Percentiles rank a stretch among this genome's conserved stretches.
phyloP scores from a whole-genome alignment of 2,113 vertebrate species.

The Neodontobutis hainanensis region DNA sequence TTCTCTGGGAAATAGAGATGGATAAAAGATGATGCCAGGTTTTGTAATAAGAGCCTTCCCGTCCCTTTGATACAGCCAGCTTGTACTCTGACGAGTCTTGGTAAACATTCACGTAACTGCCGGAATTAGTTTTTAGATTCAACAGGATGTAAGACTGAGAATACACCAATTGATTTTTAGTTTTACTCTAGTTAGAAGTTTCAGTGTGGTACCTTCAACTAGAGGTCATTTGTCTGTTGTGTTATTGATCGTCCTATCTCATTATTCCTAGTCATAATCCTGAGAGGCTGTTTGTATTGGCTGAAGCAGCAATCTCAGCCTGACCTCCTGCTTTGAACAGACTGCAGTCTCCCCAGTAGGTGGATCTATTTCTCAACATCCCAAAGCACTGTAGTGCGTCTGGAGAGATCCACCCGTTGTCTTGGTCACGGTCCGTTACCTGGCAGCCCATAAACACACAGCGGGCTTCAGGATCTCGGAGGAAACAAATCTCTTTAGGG shows the following conservation, averaged over 20 bases:
- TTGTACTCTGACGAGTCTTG: too few relatives aligned
- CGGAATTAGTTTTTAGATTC: neutral
- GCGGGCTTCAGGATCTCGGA: constrained; percentile 19
- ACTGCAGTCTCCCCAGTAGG: constrained; percentile 4
- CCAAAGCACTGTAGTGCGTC: constrained; percentile 7
- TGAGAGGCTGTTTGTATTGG: neutral
- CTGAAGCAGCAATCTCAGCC: neutral
- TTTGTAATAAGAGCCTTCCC: constrained; percentile 2
- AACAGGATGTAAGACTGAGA: neutral
- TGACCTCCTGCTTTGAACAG: constrained; percentile 17
- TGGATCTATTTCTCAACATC: constrained; percentile 6
- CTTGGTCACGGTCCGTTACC: constrained; percentile 40
- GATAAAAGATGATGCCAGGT: constrained; percentile 17
- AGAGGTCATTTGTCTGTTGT: constrained; percentile 12
- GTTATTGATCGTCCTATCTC: constrained; percentile 29
- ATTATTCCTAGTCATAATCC: constrained; percentile 19
- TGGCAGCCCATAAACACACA: constrained; percentile 43
- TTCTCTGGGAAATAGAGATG: constrained; percentile 18
- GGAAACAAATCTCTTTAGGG: constrained; percentile 20
- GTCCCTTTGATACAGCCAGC: too few relatives aligned
- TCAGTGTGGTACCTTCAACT: constrained; percentile 7
- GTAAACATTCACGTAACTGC: too few relatives aligned
- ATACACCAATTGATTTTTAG: neutral
- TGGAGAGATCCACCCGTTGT: constrained; percentile 28
- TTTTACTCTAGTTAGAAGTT: constrained; percentile 5